Evolutionary conservation across 1,140 invertebrate species (phyloP), one percentile per base, ranked within the genome.

Genomic region (Papilio machaon): DNA sequence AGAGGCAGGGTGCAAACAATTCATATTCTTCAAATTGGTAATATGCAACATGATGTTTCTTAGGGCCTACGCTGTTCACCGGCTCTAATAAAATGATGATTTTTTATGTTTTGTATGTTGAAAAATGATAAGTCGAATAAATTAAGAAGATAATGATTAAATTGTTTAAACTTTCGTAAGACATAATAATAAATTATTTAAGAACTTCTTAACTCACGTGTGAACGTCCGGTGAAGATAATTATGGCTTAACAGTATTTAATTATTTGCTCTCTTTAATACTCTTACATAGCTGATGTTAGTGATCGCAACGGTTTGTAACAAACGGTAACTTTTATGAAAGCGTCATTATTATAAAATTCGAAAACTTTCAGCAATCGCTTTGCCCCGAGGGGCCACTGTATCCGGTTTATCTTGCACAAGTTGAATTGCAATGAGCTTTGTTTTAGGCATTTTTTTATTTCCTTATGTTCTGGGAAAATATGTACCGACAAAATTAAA

Each of bases 371-470:
- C 38, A 64, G 54, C 76, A 78, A 78, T 78, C 54, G 54, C 43
- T 79, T n/a, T 38, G 35, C 35, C 58, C 77, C 58, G n/a, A 79
- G 77, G 60, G 77, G 43, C 43, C 38, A 58, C 77, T 79, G 67
- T 46, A 79, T 79, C 77, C 19, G 19, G 58, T 79, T 79, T 79
- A 79, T 79, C 77, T 79, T 67, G 38, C 60, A 38, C 77, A 79
- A 79, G 60, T 79, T 79, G 58, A 79, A 79, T 79, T 67, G 43
- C 58, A 79, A 67, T 46, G 77, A 64, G 54, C n/a, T 15, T 43
- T 47, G 38, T 79, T 79, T 77, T 79, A 64, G 30, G 23, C 17
- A 5, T 78, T 49, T 19, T 77, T 77, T 19, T 46, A n/a, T 77
- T 77, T 77, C 52, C n/a, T 77, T 10, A 60, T 60, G 15, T 60